Evolutionary conservation across 2,888 invertebrate species (phyloP).

Genomic region (Pimpla rufipes): DNA sequence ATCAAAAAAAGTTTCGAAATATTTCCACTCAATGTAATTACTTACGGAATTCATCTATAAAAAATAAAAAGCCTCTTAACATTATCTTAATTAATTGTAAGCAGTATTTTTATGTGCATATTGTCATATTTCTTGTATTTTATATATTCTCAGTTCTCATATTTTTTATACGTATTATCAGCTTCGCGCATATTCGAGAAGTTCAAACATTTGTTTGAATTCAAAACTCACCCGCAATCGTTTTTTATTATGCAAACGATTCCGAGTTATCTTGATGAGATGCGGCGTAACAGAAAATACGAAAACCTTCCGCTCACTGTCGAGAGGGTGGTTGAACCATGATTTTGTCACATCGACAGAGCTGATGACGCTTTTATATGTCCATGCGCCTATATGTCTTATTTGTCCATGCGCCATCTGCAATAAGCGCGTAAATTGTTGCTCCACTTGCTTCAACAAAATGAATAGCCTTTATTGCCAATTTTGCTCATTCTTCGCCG

Average conservation of each 20-base stretch:
- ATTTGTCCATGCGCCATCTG: slow-evolving; percentile 69
- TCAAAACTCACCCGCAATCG: slow-evolving; percentile 59
- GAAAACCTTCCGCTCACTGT: slow-evolving; percentile 64
- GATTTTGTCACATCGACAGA: slow-evolving; percentile 48
- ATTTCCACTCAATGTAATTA: slow-evolving; percentile 54
- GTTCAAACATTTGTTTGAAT: neutral
- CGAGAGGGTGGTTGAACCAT: slow-evolving; percentile 66
- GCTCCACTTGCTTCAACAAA: slow-evolving; percentile 61
- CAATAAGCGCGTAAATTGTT: slow-evolving; percentile 66
- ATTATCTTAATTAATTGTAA: neutral
- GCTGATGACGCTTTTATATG: slow-evolving; percentile 54
- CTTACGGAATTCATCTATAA: slow-evolving; percentile 47
- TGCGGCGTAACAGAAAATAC: slow-evolving; percentile 71
- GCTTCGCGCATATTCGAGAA: neutral
- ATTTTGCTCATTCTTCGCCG: slow-evolving; percentile 47
- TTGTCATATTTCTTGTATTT: neutral
- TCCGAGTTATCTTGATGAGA: slow-evolving; percentile 70
- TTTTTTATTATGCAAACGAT: slow-evolving; percentile 63
- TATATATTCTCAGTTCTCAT: neutral
- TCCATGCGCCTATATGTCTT: slow-evolving; percentile 67
- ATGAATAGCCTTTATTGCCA: slow-evolving; percentile 56
- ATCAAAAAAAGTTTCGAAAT: slow-evolving; percentile 46
- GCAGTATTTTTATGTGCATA: neutral
- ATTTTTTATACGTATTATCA: neutral
- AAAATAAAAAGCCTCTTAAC: neutral